Percentiles rank a stretch among this genome's conserved stretches.
phyloP scores from a whole-genome alignment of 2,888 invertebrate genomes.

The Acronicta alni region DNA sequence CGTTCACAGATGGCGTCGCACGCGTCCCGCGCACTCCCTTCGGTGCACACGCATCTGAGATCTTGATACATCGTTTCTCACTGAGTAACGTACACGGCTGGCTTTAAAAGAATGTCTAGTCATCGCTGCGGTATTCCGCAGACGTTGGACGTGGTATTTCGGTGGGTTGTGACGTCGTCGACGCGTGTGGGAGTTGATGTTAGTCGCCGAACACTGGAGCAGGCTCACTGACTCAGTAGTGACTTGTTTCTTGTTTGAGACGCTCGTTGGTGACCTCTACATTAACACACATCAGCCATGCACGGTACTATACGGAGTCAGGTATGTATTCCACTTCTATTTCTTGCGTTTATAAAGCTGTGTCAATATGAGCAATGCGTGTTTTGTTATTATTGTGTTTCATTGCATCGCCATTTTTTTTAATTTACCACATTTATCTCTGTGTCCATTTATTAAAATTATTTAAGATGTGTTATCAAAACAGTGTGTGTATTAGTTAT shows the following conservation, averaged over 20 bases:
- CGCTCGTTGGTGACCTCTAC: slow-evolving; percentile 49
- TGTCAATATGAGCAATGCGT: slow-evolving; percentile 19
- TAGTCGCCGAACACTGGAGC: slow-evolving; percentile 11
- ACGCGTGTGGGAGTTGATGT: slow-evolving; percentile 54
- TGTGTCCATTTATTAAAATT: slow-evolving; percentile 6
- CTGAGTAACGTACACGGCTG: slow-evolving; percentile 64
- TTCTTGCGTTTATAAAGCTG: slow-evolving; percentile 9
- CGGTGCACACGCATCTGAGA: slow-evolving; percentile 60
- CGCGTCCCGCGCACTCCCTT: slow-evolving; percentile 51
- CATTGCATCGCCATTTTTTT: slow-evolving; percentile 23
- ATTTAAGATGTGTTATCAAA: slow-evolving; percentile 5
- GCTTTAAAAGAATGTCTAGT: slow-evolving; percentile 57
- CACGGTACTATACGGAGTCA: slow-evolving; percentile 71
- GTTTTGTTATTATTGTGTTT: slow-evolving; percentile 5
- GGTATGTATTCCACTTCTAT: slow-evolving; percentile 57
- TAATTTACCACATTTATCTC: slow-evolving; percentile 3
- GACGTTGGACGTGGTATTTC: slow-evolving; percentile 64
- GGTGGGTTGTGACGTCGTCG: slow-evolving; percentile 49
- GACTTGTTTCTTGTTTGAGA: slow-evolving; percentile 58
- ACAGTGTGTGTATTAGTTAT: not conserved
- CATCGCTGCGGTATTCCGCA: slow-evolving; percentile 55
- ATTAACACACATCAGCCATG: slow-evolving; percentile 57
- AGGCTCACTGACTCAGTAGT: slow-evolving; percentile 62
- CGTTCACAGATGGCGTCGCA: slow-evolving; percentile 61
- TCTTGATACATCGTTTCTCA: slow-evolving; percentile 39